Base-by-base conservation (phyloP, 2,113 vertebrate genomes). In the Nothobranchius furzeri region DNA sequence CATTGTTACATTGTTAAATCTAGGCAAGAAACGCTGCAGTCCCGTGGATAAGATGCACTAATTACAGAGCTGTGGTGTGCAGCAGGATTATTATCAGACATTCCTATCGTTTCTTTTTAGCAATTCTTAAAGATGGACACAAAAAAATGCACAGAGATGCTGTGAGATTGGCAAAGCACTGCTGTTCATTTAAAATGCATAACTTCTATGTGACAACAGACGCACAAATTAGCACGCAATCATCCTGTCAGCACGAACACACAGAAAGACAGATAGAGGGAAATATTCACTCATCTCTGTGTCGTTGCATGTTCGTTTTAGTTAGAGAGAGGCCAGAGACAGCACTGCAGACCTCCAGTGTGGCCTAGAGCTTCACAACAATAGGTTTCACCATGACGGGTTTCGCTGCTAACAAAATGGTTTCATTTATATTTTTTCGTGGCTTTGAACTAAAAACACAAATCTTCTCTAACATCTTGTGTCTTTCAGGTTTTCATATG, bases 211-310 rank as follows among this genome's bases (percentile, higher is more conserved):
- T 74, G 76, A 77, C 73, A 83, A 71, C 60, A 85, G 55, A 76
- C 65, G 60, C 30, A 43, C 75, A 73, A 82, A 74, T 79, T 67
- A 85, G 75, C 52, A 46, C 78, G 67, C 57, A 74, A 84, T 84
- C 61, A 85, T 74, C 54, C 52, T 73, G 76, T 89, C 85, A 87
- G 67, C 70, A 54, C 50, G 66, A 66, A 70, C 65, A 61, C 67
- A 57, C 52, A 76, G n/a, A 55, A 69, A 80, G 78, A 84, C 10
- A 4, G 43, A 85, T 79, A 51, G 64, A 66, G 61, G 64, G 66
- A 81, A 79, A 84, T 7, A 59, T 67, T 75, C 61, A 75, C 57
- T 73, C 30, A 55, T 64, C 46, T 75, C 58, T 59, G 58, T 48
- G 59, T 36, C 20, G 53, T 51, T 65, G 55, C 14, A 46, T 40